phyloP scores from a whole-genome alignment of 2,888 invertebrate genomes.

The Caenorhabditis doughertyi region DNA sequence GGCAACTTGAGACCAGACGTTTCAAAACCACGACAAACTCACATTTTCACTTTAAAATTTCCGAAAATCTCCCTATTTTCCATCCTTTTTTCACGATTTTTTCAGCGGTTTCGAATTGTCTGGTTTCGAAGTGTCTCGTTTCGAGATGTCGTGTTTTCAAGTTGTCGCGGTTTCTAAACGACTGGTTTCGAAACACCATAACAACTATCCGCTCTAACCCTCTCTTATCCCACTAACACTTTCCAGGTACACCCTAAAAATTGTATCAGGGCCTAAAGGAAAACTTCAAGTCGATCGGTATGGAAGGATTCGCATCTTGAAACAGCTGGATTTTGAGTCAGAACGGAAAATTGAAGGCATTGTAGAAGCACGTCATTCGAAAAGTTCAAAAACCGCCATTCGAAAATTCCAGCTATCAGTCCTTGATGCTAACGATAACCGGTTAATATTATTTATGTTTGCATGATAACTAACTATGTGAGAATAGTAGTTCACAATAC shows the following conservation, averaged over 20 bases:
- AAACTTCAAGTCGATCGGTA: slow-evolving; percentile 50
- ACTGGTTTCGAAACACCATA: too few relatives aligned
- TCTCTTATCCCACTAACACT: background rate
- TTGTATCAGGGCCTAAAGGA: slow-evolving; percentile 53
- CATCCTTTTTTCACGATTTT: too few relatives aligned
- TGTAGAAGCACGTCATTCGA: slow-evolving; percentile 40
- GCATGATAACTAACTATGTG: background rate
- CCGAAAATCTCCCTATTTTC: too few relatives aligned
- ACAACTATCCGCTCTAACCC: background rate
- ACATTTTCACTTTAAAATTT: too few relatives aligned
- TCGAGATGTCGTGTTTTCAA: too few relatives aligned
- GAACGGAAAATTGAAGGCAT: slow-evolving; percentile 57
- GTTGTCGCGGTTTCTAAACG: too few relatives aligned
- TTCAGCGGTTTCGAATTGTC: too few relatives aligned
- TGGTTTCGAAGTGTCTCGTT: too few relatives aligned
- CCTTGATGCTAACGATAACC: slow-evolving; percentile 69
- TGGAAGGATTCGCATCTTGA: slow-evolving; percentile 46
- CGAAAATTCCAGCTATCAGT: slow-evolving; percentile 62
- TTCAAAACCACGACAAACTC: too few relatives aligned
- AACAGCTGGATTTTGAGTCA: slow-evolving; percentile 61
- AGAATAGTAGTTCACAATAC: background rate
- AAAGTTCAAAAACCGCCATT: slow-evolving; percentile 36
- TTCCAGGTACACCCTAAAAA: slow-evolving; percentile 62
- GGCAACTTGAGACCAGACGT: too few relatives aligned
- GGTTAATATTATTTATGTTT: slow-evolving; percentile 41